Evolutionary conservation across 1,140 invertebrate species (phyloP), one percentile per base, ranked within the genome.

Genomic region (Drosophila lacertosa): DNA sequence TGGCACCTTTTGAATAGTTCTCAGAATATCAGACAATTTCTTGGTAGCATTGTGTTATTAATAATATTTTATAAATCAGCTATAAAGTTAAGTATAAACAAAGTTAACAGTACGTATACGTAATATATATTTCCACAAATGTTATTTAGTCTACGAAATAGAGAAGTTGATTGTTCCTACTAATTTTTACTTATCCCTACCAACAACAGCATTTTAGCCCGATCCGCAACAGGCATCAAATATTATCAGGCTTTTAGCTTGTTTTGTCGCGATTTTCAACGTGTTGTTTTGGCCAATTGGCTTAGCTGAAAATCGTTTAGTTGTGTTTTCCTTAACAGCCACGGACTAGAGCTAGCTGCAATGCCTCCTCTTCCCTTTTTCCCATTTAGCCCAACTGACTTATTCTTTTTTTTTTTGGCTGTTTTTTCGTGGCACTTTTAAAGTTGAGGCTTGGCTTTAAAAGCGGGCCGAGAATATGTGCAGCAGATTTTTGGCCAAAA

Each of bases 221-320:
- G 32, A 44, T 15, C 40, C 32, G 11, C 16, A 32, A 7, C 16
- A 11, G n/a, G 10, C 13, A 35, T 9, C 6, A 4, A 16, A 11
- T n/a, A 20, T 63, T 59, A 37, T 59, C 18, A n/a, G n/a, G n/a
- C n/a, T n/a, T n/a, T n/a, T n/a, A n/a, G n/a, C 7, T 16, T 13
- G 11, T 33, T 58, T 45, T 7, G 15, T 18, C 15, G 13, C 4
- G n/a, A n/a, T 11, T 48, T 13, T 24, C 3, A 45, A 33, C 22
- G 18, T 74, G 71, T 35, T 65, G 39, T 53, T 55, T 54, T 35
- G 35, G 33, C 42, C 53, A 73, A 66, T 24, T 67, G 60, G 71
- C 70, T 75, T 55, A 66, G 65, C 64, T 62, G 44, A 32, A 79
- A 83, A 50, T 80, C 80, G 62, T 81, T 83, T 82, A 79, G 58